Evolutionary conservation across 2,888 invertebrate species (phyloP), one percentile per base, ranked within the genome.

Genomic region (Tenthredo amoena): DNA sequence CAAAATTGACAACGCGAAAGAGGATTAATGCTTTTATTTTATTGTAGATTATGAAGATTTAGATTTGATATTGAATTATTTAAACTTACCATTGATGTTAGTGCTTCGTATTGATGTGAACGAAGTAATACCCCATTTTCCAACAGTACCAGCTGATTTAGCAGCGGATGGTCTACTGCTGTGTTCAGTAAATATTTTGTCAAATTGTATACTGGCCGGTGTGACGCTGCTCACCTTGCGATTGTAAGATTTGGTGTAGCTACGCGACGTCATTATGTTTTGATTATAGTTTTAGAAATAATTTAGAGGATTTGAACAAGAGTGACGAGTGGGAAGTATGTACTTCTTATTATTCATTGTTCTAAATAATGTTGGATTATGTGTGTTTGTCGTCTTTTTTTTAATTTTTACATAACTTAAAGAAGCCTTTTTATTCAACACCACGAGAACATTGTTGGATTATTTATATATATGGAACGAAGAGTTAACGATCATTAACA

Each of bases 41-140:
- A 4, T 12, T 12, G 12, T 47, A 47, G 0, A 47, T 47, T 2
- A 47, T 12, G 3, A 47, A 47, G 12, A 15, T 15, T 47, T 9
- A 43, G 12, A 47, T 3, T 47, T 12, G 2, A 47, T 15, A 47
- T 47, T 12, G 2, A 47, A 3, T 47, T 15, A 47, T 47, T 47
- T 1, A 7, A 7, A 55, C n/a, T 94, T 94, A 96, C 96, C 96
- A 94, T 96, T 97, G 88, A 94, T 92, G 90, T 96, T 96, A 88
- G 96, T 95, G 92, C 96, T 98, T 91, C 98, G 95, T 87, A 98
- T 97, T 4, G 98, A 98, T 37, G 98, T 98, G 94, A 98, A 98
- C 88, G 98, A 98, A 91, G 98, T 98, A 93, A 98, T 97, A 89
- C 98, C 98, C 98, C 98, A 98, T 95, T 98, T 97, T 89, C 98